These are phyloP conservation scores for Columba guinea DNA, from an alignment of 2,797 vertebrate species.

Conservation along the genomic window DNA sequence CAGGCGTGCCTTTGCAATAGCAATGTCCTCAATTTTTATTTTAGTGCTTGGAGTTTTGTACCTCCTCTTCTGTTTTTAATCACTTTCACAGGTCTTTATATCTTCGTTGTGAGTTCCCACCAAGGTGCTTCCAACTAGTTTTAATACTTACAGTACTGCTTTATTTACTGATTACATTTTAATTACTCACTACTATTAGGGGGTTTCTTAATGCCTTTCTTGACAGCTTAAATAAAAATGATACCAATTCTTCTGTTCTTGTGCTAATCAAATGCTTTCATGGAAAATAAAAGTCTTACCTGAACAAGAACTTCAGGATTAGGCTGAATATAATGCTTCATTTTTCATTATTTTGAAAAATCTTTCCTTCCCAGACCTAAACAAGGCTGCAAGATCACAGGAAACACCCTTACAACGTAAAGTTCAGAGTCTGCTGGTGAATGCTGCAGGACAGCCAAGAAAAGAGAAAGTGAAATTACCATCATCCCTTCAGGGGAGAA, in stretches of 20 bases:
- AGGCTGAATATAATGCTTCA: neutral
- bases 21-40: neutral
- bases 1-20: neutral
- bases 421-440: slow-evolving; percentile 66
- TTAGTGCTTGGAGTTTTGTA: neutral
- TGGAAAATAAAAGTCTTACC: neutral
- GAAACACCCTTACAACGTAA: neutral
- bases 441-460: slow-evolving; percentile 78
- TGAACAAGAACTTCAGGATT: neutral
- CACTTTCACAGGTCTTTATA: neutral
- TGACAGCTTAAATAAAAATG: neutral
- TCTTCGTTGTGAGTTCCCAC: neutral
- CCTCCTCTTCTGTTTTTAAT: neutral
- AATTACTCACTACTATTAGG: neutral
- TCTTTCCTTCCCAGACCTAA: neutral
- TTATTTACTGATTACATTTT: neutral
- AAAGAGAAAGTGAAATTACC: slow-evolving; percentile 82
- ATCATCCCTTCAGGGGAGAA: slow-evolving; percentile 72
- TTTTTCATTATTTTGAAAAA: neutral
- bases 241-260: neutral
- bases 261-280: neutral
- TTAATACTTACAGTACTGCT: neutral
- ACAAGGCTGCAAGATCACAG: neutral
- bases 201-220: neutral
- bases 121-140: neutral